phyloP scores from a whole-genome alignment of 2,888 invertebrate species.

The Ischnura elegans region DNA sequence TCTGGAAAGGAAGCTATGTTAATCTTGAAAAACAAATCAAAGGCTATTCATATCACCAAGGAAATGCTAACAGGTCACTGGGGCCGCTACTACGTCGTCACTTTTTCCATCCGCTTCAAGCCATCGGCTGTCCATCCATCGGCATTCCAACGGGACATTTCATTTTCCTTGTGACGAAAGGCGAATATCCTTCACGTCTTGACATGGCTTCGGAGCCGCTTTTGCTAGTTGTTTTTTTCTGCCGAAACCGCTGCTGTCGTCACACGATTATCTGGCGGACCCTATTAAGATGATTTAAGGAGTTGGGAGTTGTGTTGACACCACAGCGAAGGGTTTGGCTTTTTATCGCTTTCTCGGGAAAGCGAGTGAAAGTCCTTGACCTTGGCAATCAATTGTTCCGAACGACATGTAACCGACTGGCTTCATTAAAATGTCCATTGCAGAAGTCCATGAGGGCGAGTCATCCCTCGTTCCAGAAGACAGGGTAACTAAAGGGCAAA shows the following conservation, averaged over 20 bases:
- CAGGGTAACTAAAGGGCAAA: too few relatives aligned
- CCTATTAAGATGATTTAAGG: neutral
- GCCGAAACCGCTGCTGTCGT: neutral
- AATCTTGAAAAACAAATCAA: too few relatives aligned
- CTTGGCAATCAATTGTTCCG: neutral
- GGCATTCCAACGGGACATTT: neutral
- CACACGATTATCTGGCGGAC: neutral
- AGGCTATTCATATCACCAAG: too few relatives aligned
- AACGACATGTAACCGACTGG: neutral
- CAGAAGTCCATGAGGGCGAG: too few relatives aligned
- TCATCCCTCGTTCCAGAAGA: too few relatives aligned
- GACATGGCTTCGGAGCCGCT: neutral
- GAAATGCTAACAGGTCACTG: too few relatives aligned
- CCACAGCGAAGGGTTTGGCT: neutral
- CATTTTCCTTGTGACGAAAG: neutral
- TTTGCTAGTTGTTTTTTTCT: neutral
- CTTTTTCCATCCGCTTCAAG: too few relatives aligned
- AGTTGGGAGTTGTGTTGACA: neutral
- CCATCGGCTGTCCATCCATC: neutral
- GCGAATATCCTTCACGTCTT: neutral
- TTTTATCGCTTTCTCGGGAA: neutral
- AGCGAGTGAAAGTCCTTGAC: neutral
- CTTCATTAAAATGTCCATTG: neutral
- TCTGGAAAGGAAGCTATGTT: too few relatives aligned
- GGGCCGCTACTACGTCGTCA: too few relatives aligned